These are phyloP conservation scores for Eumeta japonica DNA, from an alignment of 1,140 invertebrate genomes.

Conservation along the genomic window DNA sequence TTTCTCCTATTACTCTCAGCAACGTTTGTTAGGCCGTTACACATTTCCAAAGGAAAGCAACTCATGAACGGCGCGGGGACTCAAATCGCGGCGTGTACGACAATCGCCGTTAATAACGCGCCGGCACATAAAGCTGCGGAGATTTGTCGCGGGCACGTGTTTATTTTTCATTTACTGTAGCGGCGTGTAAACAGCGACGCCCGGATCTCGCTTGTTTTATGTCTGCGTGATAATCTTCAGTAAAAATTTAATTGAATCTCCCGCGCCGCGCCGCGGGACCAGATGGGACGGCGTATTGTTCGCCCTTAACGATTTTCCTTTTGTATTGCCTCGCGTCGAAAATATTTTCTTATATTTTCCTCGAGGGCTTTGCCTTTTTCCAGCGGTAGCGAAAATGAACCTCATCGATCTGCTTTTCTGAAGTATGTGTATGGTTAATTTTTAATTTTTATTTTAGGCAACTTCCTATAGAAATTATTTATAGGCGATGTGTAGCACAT, in stretches of 20 bases:
- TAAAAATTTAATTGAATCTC: slow-evolving; percentile 59
- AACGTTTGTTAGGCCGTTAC: too few species aligned
- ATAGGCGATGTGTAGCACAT: too few species aligned
- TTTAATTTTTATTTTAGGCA: too few species aligned
- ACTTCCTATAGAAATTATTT: too few species aligned
- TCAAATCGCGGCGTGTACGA: too few species aligned
- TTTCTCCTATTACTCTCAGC: too few species aligned
- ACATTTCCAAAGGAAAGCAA: too few species aligned
- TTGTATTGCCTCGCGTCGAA: slow-evolving; percentile 12
- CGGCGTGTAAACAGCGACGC: slow-evolving; percentile 18
- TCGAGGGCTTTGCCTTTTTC: slow-evolving; percentile 8
- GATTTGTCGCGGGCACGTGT: slow-evolving; percentile 27
- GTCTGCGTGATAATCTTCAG: slow-evolving; percentile 56
- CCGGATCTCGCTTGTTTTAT: slow-evolving; percentile 22
- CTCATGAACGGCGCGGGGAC: too few species aligned
- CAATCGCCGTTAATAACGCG: slow-evolving; percentile 24
- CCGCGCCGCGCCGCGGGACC: slow-evolving; percentile 25
- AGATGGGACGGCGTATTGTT: slow-evolving; percentile 36
- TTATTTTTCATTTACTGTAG: slow-evolving; percentile 53
- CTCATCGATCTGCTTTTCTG: too few species aligned
- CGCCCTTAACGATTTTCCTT: slow-evolving; percentile 6
- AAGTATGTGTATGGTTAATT: too few species aligned
- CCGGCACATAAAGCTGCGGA: slow-evolving; percentile 26
- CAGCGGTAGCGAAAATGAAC: too few species aligned
- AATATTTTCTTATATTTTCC: slow-evolving; percentile 11